These are phyloP conservation scores for Pseudomyrmex cubaensis DNA, from an alignment of 1,140 invertebrate genomes.

Conservation along the genomic window DNA sequence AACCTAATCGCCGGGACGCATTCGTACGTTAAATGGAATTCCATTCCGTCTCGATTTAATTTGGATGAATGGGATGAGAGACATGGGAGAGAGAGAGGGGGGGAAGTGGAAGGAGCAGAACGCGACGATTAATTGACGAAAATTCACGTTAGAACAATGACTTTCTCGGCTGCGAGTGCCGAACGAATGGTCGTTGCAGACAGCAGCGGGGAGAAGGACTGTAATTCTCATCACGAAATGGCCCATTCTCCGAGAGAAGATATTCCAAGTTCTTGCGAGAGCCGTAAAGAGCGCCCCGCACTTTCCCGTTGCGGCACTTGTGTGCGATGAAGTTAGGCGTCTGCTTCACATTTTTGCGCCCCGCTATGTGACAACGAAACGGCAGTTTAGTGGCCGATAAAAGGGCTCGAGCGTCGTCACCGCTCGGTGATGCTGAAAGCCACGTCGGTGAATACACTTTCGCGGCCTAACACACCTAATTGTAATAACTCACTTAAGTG, in stretches of 20 bases:
- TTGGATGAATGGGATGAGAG: slow-evolving; percentile 55
- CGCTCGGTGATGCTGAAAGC: background rate
- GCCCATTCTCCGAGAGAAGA: slow-evolving; percentile 62
- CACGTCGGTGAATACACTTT: background rate
- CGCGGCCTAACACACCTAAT: slow-evolving; percentile 1
- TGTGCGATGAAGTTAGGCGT: slow-evolving; percentile 60
- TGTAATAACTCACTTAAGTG: slow-evolving; percentile 7
- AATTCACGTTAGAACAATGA: slow-evolving; percentile 71
- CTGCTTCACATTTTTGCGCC: slow-evolving; percentile 57
- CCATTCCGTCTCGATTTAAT: slow-evolving; percentile 68
- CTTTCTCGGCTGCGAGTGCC: slow-evolving; percentile 35
- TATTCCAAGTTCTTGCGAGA: slow-evolving; percentile 66
- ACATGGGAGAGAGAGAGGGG: background rate
- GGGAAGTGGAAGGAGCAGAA: background rate
- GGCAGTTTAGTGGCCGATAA: background rate
- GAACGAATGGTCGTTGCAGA: slow-evolving; percentile 62
- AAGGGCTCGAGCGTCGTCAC: background rate
- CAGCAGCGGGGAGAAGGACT: background rate
- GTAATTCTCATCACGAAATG: slow-evolving; percentile 69
- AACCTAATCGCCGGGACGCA: slow-evolving; percentile 25
- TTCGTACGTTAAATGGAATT: slow-evolving; percentile 61
- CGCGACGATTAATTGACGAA: slow-evolving; percentile 70
- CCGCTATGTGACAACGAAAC: slow-evolving; percentile 37
- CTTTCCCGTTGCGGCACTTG: slow-evolving; percentile 55
- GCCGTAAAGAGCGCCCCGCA: slow-evolving; percentile 55